Evolutionary conservation across 2,888 invertebrate species (phyloP).

Genomic region (Tanytarsus gracilentus): DNA sequence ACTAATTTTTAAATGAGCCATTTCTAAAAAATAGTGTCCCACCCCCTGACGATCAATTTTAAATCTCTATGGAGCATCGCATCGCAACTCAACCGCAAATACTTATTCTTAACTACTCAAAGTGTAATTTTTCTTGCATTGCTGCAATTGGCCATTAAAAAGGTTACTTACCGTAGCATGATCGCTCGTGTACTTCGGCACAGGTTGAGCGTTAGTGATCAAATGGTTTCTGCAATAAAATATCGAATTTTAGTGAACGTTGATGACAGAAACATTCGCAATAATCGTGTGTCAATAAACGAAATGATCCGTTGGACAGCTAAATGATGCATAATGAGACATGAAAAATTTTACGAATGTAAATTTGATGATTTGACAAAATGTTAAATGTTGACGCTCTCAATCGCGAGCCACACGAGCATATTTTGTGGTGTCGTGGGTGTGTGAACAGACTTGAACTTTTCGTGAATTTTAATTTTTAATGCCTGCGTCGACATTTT

Average conservation of each 20-base stretch:
- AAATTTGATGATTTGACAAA: neutral
- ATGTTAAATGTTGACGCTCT: neutral
- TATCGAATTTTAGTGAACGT: neutral
- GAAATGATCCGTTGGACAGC: too few species aligned
- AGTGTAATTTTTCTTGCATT: neutral
- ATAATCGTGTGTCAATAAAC: too few species aligned
- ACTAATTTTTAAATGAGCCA: too few species aligned
- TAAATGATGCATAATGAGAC: neutral
- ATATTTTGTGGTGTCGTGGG: too few species aligned
- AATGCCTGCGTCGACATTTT: neutral
- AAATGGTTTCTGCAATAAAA: neutral
- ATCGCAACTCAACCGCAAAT: conserved; percentile 4
- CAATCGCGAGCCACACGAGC: too few species aligned
- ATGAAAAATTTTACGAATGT: neutral
- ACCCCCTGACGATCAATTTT: too few species aligned
- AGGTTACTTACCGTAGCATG: conserved; percentile 10
- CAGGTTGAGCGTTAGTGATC: neutral
- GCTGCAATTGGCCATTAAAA: neutral
- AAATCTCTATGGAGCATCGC: neutral
- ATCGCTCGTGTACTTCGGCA: neutral
- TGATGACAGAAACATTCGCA: too few species aligned
- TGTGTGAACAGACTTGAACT: conserved; percentile 14
- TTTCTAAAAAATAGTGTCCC: too few species aligned
- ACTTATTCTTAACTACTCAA: neutral
- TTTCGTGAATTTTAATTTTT: neutral